phyloP scores from a whole-genome alignment of 92 coral and sea anemone species.

The Siderastrea siderea region DNA sequence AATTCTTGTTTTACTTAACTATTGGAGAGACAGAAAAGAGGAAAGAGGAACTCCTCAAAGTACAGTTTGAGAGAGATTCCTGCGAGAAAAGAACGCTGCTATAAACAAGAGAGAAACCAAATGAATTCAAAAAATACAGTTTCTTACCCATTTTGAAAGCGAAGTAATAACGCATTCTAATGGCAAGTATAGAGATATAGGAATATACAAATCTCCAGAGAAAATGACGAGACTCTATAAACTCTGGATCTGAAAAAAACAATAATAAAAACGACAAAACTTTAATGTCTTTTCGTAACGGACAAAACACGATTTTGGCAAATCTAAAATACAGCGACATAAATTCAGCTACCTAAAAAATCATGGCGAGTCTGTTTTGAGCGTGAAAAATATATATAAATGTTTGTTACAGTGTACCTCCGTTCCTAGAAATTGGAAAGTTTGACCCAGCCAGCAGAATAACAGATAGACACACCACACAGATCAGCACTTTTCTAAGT shows the following conservation, averaged over 20 bases:
- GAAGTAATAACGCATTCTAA: slow-evolving; percentile 89
- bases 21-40: too few relatives aligned
- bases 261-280: not conserved
- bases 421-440: slow-evolving; percentile 68
- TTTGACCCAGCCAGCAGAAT: slow-evolving; percentile 45
- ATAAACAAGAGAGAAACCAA: not conserved
- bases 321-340: too few relatives aligned
- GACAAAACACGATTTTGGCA: too few relatives aligned
- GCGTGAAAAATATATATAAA: too few relatives aligned
- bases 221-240: slow-evolving; percentile 66
- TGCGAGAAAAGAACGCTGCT: not conserved
- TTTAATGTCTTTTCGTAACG: not conserved
- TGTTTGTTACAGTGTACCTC: slow-evolving; percentile 47
- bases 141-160: slow-evolving; percentile 89
- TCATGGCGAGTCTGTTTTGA: too few relatives aligned
- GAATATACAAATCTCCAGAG: slow-evolving; percentile 73
- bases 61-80: not conserved
- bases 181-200: slow-evolving; percentile 67
- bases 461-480: slow-evolving; percentile 47
- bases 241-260: slow-evolving; percentile 75
- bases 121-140: too few relatives aligned
- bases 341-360: too few relatives aligned
- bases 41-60: too few relatives aligned
- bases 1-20: too few relatives aligned
- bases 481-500: slow-evolving; percentile 22